A percentile compares a stretch with the other conserved stretches of the same genome.
Evolutionary conservation across 2,888 invertebrate genomes (phyloP).

Genomic region (Zeuzera pyrina): DNA sequence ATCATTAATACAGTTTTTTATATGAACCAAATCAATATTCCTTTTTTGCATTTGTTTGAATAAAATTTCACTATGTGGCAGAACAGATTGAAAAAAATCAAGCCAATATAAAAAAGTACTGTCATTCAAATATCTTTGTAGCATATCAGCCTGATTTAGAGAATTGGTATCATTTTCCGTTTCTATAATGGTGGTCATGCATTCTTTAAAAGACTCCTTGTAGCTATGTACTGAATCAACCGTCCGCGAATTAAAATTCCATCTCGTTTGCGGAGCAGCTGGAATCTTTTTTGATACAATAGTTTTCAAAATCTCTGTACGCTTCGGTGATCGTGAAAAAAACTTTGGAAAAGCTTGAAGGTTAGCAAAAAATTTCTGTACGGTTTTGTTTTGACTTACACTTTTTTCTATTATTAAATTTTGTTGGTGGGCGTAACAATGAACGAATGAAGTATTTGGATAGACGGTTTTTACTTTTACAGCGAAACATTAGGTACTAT

Average conservation of each 20-base stretch:
- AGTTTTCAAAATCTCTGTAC: conserved; percentile 10
- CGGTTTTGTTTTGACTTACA: conserved; percentile 3
- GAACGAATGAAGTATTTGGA: conserved; percentile 3
- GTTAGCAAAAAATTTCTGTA: conserved; percentile 6
- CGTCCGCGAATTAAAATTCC: conserved; percentile 18
- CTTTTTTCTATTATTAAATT: conserved; percentile 6
- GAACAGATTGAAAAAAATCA: conserved; percentile 12
- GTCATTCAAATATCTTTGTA: conserved; percentile 9
- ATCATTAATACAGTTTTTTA: conserved; percentile 10
- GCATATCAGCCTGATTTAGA: conserved; percentile 10
- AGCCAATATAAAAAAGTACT: conserved; percentile 12
- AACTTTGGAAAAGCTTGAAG: conserved; percentile 6
- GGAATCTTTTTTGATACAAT: conserved; percentile 12
- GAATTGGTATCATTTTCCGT: conserved; percentile 9
- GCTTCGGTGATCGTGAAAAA: conserved; percentile 5
- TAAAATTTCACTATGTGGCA: conserved; percentile 12
- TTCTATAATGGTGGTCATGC: conserved; percentile 16
- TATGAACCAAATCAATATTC: conserved; percentile 9
- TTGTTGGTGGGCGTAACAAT: conserved; percentile 4
- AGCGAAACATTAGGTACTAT: no score
- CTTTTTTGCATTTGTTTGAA: conserved; percentile 12
- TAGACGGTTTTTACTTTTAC: conserved; percentile 2
- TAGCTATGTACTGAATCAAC: conserved; percentile 16
- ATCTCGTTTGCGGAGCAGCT: neutral
- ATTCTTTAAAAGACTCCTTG: conserved; percentile 14